Evolutionary conservation across 1,140 invertebrate genomes (phyloP).

Genomic region (Eubasilissa regina): DNA sequence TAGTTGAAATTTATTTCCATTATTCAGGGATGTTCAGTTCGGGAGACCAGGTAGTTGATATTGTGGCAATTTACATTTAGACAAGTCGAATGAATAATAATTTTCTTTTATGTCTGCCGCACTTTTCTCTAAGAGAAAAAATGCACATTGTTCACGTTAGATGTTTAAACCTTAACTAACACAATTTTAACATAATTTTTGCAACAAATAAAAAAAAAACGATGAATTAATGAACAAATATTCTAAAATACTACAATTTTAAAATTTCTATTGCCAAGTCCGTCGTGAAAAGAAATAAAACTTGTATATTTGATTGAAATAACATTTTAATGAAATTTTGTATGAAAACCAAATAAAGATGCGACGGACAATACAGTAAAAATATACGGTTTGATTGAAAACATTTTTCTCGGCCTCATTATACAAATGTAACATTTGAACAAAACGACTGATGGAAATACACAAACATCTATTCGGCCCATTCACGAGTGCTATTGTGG

Average conservation of each 20-base stretch:
- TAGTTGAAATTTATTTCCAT: conserved; percentile 62
- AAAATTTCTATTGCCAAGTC: background rate
- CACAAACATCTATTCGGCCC: conserved; percentile 26
- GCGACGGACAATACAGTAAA: background rate
- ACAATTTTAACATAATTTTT: too few relatives aligned
- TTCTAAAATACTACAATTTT: background rate
- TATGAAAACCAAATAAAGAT: background rate
- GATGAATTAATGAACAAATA: too few relatives aligned
- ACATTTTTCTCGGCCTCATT: conserved; percentile 10
- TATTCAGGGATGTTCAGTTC: conserved; percentile 56
- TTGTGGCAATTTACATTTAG: conserved; percentile 59
- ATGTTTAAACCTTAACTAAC: background rate
- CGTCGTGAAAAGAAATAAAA: background rate
- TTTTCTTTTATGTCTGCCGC: conserved; percentile 54
- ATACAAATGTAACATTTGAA: conserved; percentile 34
- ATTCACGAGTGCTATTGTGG: conserved; percentile 37
- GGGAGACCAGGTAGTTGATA: conserved; percentile 52
- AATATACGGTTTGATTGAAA: conserved; percentile 9
- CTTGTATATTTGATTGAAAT: background rate
- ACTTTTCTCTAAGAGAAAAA: conserved; percentile 7
- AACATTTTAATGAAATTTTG: background rate
- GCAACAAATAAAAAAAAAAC: too few relatives aligned
- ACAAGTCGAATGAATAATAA: conserved; percentile 61
- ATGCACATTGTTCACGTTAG: conserved; percentile 5
- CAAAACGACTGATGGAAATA: conserved; percentile 35